These are phyloP conservation scores for Penaeus japonicus DNA, from an alignment of 1,140 invertebrate genomes.

Conservation along the genomic window DNA sequence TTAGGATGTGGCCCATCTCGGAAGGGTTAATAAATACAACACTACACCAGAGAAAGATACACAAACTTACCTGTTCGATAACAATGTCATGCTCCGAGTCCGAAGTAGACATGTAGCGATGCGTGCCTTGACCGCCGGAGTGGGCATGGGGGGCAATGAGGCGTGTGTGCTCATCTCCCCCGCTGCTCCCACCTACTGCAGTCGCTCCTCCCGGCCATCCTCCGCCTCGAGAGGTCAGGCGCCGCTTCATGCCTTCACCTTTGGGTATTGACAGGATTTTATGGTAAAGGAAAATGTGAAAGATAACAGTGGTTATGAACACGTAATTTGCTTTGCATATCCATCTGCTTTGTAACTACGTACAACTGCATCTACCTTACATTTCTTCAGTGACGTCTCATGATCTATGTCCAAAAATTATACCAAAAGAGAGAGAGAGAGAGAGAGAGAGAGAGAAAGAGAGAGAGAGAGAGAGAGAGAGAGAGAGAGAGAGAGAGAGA, in stretches of 20 bases:
- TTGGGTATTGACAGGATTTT: background rate
- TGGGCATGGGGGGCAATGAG: slow-evolving; percentile 44
- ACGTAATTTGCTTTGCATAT: background rate
- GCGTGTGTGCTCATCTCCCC: slow-evolving; percentile 51
- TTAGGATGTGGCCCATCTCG: too few species aligned
- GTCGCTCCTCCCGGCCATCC: slow-evolving; percentile 45
- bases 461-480: background rate
- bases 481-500: background rate
- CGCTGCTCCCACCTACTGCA: background rate
- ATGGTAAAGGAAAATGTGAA: background rate
- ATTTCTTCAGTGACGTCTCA: too few species aligned
- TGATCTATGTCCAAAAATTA: too few species aligned
- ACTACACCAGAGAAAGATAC: background rate
- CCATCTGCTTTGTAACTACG: too few species aligned
- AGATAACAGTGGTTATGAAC: background rate
- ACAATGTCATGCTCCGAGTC: slow-evolving; percentile 46
- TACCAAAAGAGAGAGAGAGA: background rate
- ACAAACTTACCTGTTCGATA: slow-evolving; percentile 33
- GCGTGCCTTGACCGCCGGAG: background rate
- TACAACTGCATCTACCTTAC: too few species aligned
- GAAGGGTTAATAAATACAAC: background rate
- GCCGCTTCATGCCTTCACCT: slow-evolving; percentile 58
- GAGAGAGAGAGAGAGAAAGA: background rate
- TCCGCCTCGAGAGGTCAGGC: slow-evolving; percentile 43
- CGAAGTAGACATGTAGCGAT: slow-evolving; percentile 50